phyloP scores from a whole-genome alignment of 1,140 invertebrate genomes.

The Nautilus pompilius region DNA sequence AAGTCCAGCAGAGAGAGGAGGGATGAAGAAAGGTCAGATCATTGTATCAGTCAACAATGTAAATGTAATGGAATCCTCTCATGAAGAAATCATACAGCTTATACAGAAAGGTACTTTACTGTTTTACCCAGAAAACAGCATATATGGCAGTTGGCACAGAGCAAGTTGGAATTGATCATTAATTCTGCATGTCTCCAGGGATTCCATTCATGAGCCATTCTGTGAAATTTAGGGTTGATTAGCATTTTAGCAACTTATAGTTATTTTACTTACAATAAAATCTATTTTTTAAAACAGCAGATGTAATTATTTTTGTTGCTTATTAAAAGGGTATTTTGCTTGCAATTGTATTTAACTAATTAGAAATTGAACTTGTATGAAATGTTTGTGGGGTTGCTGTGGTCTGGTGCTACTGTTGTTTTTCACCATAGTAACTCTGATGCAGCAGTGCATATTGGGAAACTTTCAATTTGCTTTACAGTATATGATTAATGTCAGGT shows the following conservation, averaged over 20 bases:
- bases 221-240: too few species aligned
- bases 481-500: too few species aligned
- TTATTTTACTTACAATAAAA: neutral
- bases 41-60: slow-evolving; percentile 87
- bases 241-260: neutral
- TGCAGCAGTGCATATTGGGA: too few species aligned
- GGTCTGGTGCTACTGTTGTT: too few species aligned
- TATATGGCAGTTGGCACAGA: neutral
- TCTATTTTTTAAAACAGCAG: too few species aligned
- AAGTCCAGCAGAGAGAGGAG: slow-evolving; percentile 79
- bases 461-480: too few species aligned
- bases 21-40: slow-evolving; percentile 90
- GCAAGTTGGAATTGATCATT: neutral
- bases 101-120: slow-evolving; percentile 74
- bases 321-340: too few species aligned
- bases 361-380: too few species aligned
- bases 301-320: too few species aligned
- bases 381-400: too few species aligned
- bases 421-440: too few species aligned
- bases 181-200: neutral
- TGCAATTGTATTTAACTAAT: too few species aligned
- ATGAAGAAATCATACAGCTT: slow-evolving; percentile 92
- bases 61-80: slow-evolving; percentile 85
- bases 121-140: neutral
- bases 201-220: neutral